phyloP scores from a whole-genome alignment of 2,888 invertebrate genomes.

The Laothoe populi region DNA sequence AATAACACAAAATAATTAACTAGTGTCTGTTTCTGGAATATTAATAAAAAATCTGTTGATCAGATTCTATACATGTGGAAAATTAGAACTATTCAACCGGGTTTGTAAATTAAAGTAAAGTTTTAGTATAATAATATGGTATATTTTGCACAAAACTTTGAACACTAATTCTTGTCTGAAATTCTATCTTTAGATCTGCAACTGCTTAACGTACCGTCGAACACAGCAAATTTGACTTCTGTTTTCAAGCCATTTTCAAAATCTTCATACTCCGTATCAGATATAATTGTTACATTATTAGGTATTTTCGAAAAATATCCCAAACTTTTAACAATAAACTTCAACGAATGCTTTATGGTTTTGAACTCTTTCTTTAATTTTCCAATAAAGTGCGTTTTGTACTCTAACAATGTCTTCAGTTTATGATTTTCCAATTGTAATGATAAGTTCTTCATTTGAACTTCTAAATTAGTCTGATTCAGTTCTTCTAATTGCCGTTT shows the following conservation, averaged over 20 bases:
- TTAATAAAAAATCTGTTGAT: too few relatives aligned
- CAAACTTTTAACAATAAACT: constrained; percentile 61
- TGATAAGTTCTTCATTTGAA: constrained; percentile 52
- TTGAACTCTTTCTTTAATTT: constrained; percentile 64
- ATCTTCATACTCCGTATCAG: constrained; percentile 61
- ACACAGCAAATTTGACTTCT: constrained; percentile 44
- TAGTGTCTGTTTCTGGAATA: too few relatives aligned
- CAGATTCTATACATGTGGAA: too few relatives aligned
- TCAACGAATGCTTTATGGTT: constrained; percentile 59
- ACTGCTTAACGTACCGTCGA: constrained; percentile 50
- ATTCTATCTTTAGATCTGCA: constrained; percentile 50
- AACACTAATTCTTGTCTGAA: constrained; percentile 35
- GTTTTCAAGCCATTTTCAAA: constrained; percentile 59
- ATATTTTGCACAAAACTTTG: neutral
- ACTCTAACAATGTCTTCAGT: constrained; percentile 58
- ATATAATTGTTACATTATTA: constrained; percentile 42
- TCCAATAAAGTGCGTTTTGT: constrained; percentile 57
- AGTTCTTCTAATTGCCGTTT: constrained; percentile 60
- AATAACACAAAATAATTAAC: neutral
- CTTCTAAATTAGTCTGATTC: constrained; percentile 57
- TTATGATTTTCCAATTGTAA: constrained; percentile 72
- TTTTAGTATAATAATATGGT: neutral
- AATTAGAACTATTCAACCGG: too few relatives aligned
- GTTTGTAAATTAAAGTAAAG: too few relatives aligned
- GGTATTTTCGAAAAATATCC: constrained; percentile 42